Percentiles rank a stretch among this genome's conserved stretches.
These are phyloP conservation scores for Diorhabda carinulata DNA, from an alignment of 1,140 invertebrate genomes.

Conservation along the genomic window DNA sequence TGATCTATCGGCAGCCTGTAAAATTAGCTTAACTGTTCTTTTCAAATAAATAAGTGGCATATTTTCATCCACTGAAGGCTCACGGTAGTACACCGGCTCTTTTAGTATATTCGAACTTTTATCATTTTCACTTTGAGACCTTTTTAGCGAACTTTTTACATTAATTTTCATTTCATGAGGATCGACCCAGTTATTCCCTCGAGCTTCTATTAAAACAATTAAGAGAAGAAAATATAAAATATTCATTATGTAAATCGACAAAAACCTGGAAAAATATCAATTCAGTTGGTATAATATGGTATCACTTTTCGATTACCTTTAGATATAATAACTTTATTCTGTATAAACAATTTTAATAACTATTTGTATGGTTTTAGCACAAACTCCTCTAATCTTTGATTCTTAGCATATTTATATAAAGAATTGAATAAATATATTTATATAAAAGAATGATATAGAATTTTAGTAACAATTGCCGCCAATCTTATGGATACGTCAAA, in stretches of 20 bases:
- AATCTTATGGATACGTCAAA: no score
- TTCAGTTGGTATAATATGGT: no score
- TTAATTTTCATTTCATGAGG: constrained; percentile 29
- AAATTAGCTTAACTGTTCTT: constrained; percentile 19
- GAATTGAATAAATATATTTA: no score
- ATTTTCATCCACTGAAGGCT: constrained; percentile 1
- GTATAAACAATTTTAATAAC: no score
- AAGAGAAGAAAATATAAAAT: background rate
- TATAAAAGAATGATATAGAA: no score
- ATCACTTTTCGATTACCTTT: no score
- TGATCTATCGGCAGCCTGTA: constrained; percentile 19
- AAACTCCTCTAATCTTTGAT: no score
- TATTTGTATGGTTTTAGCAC: no score
- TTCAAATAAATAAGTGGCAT: constrained; percentile 17
- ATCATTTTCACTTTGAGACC: background rate
- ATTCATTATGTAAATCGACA: background rate
- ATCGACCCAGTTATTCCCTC: constrained; percentile 21
- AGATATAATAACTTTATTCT: no score
- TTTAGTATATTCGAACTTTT: background rate
- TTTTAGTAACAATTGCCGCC: no score
- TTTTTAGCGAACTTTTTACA: constrained; percentile 21
- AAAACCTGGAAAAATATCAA: no score
- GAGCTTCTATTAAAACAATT: background rate
- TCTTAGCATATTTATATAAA: no score
- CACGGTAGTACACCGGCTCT: constrained; percentile 8